Percentiles rank a stretch among this genome's conserved stretches.
Conservation (phyloP, 2,113 vertebrate species). For the Tenebrosternarchus preto region DNA sequence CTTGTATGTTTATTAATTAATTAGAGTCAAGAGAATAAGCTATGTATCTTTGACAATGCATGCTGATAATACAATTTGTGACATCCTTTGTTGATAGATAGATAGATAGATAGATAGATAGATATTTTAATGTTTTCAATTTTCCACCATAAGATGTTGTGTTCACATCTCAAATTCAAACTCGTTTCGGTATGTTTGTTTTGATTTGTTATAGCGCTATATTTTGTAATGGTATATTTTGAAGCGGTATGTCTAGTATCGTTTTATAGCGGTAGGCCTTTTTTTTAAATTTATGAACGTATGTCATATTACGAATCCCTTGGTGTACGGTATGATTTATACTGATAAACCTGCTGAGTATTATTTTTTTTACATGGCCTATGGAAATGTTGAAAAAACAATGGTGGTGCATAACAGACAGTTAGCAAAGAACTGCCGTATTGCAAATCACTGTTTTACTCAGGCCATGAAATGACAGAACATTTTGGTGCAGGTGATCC, state of each 20-base stretch:
- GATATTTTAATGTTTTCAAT: too few species aligned
- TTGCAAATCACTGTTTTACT: constrained; percentile 20
- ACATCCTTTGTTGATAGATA: too few species aligned
- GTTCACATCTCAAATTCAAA: too few species aligned
- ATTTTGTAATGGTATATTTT: too few species aligned
- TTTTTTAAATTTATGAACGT: too few species aligned
- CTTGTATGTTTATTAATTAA: neutral
- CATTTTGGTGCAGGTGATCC: neutral
- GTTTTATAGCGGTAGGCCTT: too few species aligned
- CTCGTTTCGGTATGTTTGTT: too few species aligned
- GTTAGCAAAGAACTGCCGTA: neutral
- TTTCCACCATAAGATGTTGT: too few species aligned
- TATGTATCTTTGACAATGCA: neutral
- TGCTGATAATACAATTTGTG: neutral
- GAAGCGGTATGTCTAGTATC: too few species aligned
- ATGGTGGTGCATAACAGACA: neutral
- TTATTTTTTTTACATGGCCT: neutral
- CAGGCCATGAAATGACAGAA: neutral
- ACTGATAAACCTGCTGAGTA: neutral
- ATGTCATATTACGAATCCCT: too few species aligned
- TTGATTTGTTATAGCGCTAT: too few species aligned
- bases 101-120: too few species aligned
- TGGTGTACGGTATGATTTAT: neutral
- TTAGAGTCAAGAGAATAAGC: neutral
- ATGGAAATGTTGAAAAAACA: neutral